Conservation (phyloP, 2,113 vertebrate species). For the Aythya baeri region DNA sequence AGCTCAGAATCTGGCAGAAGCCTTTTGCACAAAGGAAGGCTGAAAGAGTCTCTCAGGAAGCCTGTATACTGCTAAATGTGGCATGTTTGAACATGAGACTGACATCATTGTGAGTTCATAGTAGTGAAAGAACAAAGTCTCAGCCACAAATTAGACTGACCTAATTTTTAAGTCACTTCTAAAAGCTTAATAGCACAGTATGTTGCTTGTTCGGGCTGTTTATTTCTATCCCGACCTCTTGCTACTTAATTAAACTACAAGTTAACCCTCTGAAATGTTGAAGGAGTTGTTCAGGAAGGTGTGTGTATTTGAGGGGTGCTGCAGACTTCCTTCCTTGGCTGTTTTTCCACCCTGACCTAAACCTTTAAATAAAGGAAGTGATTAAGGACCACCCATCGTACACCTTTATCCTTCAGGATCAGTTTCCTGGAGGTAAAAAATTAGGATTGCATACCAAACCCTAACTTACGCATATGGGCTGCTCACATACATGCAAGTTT, state of each 20-base stretch:
- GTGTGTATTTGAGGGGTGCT: constrained; percentile 5
- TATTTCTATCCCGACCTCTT: constrained; percentile 15
- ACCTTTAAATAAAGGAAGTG: constrained; percentile 40
- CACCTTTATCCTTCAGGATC: constrained; percentile 48
- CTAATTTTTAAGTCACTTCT: constrained; percentile 63
- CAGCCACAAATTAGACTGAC: constrained; percentile 68
- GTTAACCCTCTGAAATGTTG: neutral
- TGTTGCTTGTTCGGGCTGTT: constrained; percentile 57
- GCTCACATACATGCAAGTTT: neutral
- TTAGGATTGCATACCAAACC: neutral
- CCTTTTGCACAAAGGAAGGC: constrained; percentile 63
- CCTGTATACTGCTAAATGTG: constrained; percentile 11
- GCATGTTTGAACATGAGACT: constrained; percentile 70
- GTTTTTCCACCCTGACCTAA: constrained; percentile 43
- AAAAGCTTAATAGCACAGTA: constrained; percentile 10
- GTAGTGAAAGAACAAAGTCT: constrained; percentile 58
- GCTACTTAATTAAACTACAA: neutral
- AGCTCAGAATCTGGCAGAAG: constrained; percentile 65
- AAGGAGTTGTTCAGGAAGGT: constrained; percentile 20
- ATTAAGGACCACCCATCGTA: constrained; percentile 52
- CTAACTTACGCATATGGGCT: neutral
- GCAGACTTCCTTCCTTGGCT: constrained; percentile 52
- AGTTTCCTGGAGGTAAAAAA: constrained; percentile 49
- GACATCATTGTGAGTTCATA: constrained; percentile 68
- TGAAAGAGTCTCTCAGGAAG: constrained; percentile 67